These are phyloP conservation scores for Steinernema khuongi DNA, from an alignment of 1,140 invertebrate species.

Conservation along the genomic window DNA sequence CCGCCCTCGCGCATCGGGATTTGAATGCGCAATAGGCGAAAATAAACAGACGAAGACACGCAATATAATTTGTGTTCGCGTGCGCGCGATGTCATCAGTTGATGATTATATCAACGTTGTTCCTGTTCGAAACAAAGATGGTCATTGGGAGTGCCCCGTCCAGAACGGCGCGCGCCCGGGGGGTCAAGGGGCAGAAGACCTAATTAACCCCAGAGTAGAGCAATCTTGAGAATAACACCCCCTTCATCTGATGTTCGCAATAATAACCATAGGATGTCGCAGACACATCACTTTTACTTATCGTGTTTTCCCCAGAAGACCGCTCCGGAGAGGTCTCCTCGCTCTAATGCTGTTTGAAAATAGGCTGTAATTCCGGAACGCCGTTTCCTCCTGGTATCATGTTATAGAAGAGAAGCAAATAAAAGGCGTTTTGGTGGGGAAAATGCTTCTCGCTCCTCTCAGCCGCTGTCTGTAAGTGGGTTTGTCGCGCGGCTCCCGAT, in stretches of 20 bases:
- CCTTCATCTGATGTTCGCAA: neutral
- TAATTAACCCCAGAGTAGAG: neutral
- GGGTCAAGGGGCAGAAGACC: slow-evolving; percentile 16
- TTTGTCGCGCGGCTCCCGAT: no score
- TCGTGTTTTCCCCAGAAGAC: no score
- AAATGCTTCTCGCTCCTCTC: no score
- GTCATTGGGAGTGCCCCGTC: neutral
- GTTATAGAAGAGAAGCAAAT: no score
- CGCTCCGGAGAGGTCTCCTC: no score
- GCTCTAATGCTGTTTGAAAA: no score
- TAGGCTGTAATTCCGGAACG: no score
- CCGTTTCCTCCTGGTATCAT: no score
- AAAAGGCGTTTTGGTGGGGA: no score
- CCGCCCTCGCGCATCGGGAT: neutral
- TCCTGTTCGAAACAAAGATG: slow-evolving; percentile 10
- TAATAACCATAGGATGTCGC: no score
- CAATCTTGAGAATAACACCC: neutral
- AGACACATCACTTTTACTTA: no score
- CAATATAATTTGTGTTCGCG: neutral
- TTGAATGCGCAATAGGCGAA: neutral
- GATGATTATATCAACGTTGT: slow-evolving; percentile 1
- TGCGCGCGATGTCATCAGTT: slow-evolving; percentile 10
- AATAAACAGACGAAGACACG: neutral
- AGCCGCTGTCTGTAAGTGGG: no score
- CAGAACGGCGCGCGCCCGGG: neutral